Percentiles rank a stretch among this genome's conserved stretches.
Conservation (phyloP, 2,797 vertebrate species). For the Botia kubotai region DNA sequence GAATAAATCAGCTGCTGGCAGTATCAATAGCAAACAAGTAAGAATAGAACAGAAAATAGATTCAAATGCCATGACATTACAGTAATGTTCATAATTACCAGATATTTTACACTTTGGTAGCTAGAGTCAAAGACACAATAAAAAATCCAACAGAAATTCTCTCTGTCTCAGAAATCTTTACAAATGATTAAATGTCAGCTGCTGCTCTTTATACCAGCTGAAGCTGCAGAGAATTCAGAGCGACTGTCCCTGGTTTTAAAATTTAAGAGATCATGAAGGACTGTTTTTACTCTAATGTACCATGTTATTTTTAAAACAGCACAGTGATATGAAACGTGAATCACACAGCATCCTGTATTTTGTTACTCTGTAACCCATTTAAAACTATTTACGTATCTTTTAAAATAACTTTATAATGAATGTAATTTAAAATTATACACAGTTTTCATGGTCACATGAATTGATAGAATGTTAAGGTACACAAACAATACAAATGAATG, state of each 20-base stretch:
- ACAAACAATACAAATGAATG: too few relatives aligned
- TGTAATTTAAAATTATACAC: too few relatives aligned
- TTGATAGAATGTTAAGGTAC: too few relatives aligned
- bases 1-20: conserved; percentile 4
- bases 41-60: neutral
- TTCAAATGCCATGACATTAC: neutral
- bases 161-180: conserved; percentile 19
- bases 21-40: neutral
- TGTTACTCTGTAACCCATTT: too few relatives aligned
- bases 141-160: conserved; percentile 17
- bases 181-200: conserved; percentile 37
- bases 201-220: conserved; percentile 7
- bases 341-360: too few relatives aligned
- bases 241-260: conserved; percentile 5
- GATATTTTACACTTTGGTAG: neutral
- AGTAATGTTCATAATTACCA: neutral
- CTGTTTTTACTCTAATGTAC: neutral
- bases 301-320: neutral
- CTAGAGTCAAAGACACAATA: conserved; percentile 7
- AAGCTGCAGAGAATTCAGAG: conserved; percentile 11
- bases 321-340: neutral
- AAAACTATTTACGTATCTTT: too few relatives aligned
- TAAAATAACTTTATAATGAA: too few relatives aligned
- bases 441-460: too few relatives aligned
- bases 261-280: neutral